Conservation (phyloP, 2,888 invertebrate genomes). For the Schrankia costaestrigalis region DNA sequence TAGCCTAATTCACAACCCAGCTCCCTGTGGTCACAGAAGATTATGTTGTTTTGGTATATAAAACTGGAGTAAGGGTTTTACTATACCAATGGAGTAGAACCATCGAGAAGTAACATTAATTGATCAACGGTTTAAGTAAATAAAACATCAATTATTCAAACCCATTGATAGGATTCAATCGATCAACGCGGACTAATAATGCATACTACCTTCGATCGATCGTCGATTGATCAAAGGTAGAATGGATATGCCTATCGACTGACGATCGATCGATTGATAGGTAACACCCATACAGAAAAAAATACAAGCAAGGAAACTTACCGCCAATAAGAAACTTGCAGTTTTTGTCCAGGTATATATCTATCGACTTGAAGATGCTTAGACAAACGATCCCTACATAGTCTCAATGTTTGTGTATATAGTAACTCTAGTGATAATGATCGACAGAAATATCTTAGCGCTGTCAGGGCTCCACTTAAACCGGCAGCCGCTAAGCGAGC, state of each 20-base stretch:
- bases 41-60: too few relatives aligned
- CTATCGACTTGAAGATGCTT: slow-evolving; percentile 95
- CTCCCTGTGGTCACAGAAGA: slow-evolving; percentile 82
- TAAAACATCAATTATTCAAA: too few relatives aligned
- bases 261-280: neutral
- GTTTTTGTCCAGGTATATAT: slow-evolving; percentile 92
- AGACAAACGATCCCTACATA: slow-evolving; percentile 93
- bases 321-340: slow-evolving; percentile 98
- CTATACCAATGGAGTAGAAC: too few relatives aligned
- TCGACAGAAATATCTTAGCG: slow-evolving; percentile 95
- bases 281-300: neutral
- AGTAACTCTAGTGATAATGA: slow-evolving; percentile 95
- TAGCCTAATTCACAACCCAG: slow-evolving; percentile 93
- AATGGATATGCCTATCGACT: too few relatives aligned
- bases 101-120: too few relatives aligned
- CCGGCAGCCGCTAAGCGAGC: slow-evolving; percentile 89
- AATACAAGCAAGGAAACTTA: slow-evolving; percentile 36
- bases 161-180: too few relatives aligned
- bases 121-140: too few relatives aligned
- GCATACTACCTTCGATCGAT: too few relatives aligned
- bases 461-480: slow-evolving; percentile 84
- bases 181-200: too few relatives aligned
- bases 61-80: too few relatives aligned
- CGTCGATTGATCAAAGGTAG: too few relatives aligned
- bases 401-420: slow-evolving; percentile 92